These are phyloP conservation scores for Tympanoctomys barrerae DNA, from an alignment of 2,797 vertebrate genomes.

Conservation along the genomic window DNA sequence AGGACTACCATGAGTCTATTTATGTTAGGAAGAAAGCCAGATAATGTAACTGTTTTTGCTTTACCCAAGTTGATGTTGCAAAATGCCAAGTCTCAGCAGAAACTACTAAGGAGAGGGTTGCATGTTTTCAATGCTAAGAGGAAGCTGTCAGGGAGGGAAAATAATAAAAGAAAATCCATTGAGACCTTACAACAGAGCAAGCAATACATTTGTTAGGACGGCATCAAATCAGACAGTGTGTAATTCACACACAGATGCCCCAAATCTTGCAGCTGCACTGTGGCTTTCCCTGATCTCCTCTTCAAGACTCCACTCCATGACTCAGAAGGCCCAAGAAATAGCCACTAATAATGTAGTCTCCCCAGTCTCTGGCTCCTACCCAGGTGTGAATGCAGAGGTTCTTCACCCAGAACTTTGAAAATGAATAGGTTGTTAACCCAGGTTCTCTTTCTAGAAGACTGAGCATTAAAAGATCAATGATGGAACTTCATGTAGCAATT, in stretches of 20 bases:
- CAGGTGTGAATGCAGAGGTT: rapidly evolving
- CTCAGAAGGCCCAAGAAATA: no score
- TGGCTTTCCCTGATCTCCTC: rapidly evolving
- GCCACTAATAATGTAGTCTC: rapidly evolving
- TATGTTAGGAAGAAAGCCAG: background rate
- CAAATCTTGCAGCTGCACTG: rapidly evolving
- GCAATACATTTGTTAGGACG: background rate
- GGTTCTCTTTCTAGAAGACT: background rate
- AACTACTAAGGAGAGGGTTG: no score
- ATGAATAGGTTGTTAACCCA: background rate
- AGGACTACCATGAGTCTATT: background rate
- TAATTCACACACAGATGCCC: background rate
- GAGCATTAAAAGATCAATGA: no score
- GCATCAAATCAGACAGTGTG: rapidly evolving
- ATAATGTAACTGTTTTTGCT: background rate
- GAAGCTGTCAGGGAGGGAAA: rapidly evolving
- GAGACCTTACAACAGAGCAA: background rate
- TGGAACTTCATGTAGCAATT: background rate
- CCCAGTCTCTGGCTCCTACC: background rate
- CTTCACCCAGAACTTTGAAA: background rate
- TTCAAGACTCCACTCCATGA: rapidly evolving
- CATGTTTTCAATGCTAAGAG: background rate
- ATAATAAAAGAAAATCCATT: background rate
- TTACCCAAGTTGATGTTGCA: background rate
- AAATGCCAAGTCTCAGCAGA: background rate